phyloP scores from a whole-genome alignment of 2,888 invertebrate genomes.

The Chorisops tibialis region DNA sequence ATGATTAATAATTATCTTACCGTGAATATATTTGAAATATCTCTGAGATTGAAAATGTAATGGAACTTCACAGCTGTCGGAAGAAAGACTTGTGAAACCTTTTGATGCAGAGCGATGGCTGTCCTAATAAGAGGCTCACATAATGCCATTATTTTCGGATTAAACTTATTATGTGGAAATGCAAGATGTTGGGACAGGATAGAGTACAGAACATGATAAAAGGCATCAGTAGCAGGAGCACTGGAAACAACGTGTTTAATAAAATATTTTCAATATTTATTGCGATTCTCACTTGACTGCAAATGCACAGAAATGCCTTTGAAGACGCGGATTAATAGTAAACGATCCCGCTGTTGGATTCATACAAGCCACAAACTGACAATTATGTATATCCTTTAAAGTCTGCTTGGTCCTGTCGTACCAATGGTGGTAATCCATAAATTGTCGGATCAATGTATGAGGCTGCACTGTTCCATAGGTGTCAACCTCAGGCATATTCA shows the following conservation, averaged over 20 bases:
- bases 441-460: conserved; percentile 88
- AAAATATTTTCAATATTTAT: not conserved
- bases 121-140: conserved; percentile 63
- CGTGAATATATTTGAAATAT: conserved; percentile 91
- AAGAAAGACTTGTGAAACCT: conserved; percentile 72
- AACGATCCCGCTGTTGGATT: conserved; percentile 95
- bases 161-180: conserved; percentile 66
- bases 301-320: conserved; percentile 83
- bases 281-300: conserved; percentile 65
- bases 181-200: conserved; percentile 75
- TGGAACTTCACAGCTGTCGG: conserved; percentile 95
- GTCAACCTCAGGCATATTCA: conserved; percentile 98
- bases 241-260: conserved; percentile 52
- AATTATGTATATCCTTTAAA: conserved; percentile 87
- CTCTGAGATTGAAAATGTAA: conserved; percentile 88
- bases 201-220: conserved; percentile 78
- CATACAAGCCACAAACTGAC: conserved; percentile 94
- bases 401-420: conserved; percentile 84
- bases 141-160: conserved; percentile 57
- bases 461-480: conserved; percentile 92
- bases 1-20: conserved; percentile 52
- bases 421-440: conserved; percentile 94
- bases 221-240: conserved; percentile 78
- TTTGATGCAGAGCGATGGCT: conserved; percentile 73
- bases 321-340: conserved; percentile 85